Evolutionary conservation across 2,797 vertebrate species (phyloP), one percentile per base, ranked within the genome.

Genomic region (Myripristis jacobus): DNA sequence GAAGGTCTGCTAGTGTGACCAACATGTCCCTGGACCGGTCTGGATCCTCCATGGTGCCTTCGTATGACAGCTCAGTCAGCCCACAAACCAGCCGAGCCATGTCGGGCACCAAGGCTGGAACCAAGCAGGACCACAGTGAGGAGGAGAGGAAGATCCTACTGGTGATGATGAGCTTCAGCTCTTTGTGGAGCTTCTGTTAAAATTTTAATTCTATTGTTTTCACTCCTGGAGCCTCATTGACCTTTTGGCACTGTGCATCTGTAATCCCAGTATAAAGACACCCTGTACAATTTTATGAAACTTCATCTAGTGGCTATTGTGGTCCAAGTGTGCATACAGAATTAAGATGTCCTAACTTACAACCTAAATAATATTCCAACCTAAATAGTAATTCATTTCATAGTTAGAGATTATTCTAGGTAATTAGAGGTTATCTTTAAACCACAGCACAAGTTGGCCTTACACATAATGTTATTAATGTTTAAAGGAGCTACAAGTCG

Each of bases 81-180:
- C 98, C 98, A 0, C 97, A 98, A 50, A 94, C 95, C 77, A 96
- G 90, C 76, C 93, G 96, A 22, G 93, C 95, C 0, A 89, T 95
- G 61, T 66, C 80, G 0, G 82, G 77, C 58, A 52, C 92, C 77
- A 98, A 97, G 82, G 80, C 92, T 0, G 80, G 90, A 66, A 22
- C 87, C 79, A 98, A 98, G 80, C 83, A 95, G 27, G 98, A 99
- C 87, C 92, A 96, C 83, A 96, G 89, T 0, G 98, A 99, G 82
- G 97, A 99, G 52, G 98, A 99, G 87, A 94, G 98, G 83, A 99
- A 98, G 92, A 97, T 98, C 84, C 94, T 99, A 36, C 92, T 98
- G 96, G 98, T 99, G 93, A 16, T 2, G 31, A 1, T 59, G 2
- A 15, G n/a, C 64, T 43, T 46, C 50, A 9, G 12, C 6, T 38